A percentile compares a stretch with the other conserved stretches of the same genome.
These are phyloP conservation scores for Saturnia pavonia DNA, from an alignment of 2,888 invertebrate genomes.

Conservation along the genomic window DNA sequence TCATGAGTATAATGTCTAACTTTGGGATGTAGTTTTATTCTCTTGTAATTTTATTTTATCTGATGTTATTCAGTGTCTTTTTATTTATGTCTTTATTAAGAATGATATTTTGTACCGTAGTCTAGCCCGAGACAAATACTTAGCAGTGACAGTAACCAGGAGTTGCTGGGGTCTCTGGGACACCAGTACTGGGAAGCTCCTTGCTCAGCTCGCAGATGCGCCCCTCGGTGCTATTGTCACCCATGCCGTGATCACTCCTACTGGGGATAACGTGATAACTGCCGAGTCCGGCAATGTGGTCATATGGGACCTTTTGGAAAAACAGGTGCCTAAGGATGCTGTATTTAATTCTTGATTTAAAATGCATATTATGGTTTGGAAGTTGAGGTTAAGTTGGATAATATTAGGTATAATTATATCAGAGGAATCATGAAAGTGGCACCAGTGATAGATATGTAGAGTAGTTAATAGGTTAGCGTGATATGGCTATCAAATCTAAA, in stretches of 20 bases:
- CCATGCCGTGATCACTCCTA: slow-evolving; percentile 93
- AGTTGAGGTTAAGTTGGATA: too few relatives aligned
- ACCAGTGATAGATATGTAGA: too few relatives aligned
- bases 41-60: too few relatives aligned
- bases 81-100: background rate
- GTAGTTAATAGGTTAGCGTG: too few relatives aligned
- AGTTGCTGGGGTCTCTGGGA: slow-evolving; percentile 98
- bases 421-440: too few relatives aligned
- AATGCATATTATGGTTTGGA: too few relatives aligned
- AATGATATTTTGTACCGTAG: slow-evolving; percentile 61
- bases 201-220: slow-evolving; percentile 93
- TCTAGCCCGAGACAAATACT: slow-evolving; percentile 87
- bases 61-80: too few relatives aligned
- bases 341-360: too few relatives aligned
- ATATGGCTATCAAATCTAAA: too few relatives aligned
- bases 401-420: too few relatives aligned
- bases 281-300: slow-evolving; percentile 96
- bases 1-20: too few relatives aligned
- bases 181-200: slow-evolving; percentile 90
- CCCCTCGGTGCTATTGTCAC: slow-evolving; percentile 97
- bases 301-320: slow-evolving; percentile 88
- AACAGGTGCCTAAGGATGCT: slow-evolving; percentile 67
- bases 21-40: too few relatives aligned
- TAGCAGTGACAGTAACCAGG: slow-evolving; percentile 96
- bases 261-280: slow-evolving; percentile 92